These are phyloP conservation scores for Choreutis nemorana DNA, from an alignment of 2,888 invertebrate species.

Conservation along the genomic window DNA sequence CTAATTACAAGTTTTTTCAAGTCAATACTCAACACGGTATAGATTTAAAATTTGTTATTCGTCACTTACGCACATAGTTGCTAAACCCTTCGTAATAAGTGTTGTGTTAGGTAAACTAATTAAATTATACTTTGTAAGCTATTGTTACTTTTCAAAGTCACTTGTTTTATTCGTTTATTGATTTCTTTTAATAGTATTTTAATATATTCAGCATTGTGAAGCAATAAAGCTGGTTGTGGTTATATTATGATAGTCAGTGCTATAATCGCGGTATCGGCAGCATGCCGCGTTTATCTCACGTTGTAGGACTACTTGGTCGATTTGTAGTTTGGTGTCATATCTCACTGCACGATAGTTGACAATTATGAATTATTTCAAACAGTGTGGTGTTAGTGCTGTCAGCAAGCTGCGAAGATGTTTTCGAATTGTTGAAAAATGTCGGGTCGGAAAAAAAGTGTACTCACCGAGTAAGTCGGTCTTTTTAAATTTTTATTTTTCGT, in stretches of 20 bases:
- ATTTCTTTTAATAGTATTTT: constrained; percentile 20
- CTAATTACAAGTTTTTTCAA: too few species aligned
- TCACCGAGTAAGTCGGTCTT: constrained; percentile 25
- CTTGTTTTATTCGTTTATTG: too few species aligned
- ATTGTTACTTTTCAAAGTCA: too few species aligned
- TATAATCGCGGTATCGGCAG: constrained; percentile 22
- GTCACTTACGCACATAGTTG: too few species aligned
- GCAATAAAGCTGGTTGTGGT: constrained; percentile 16
- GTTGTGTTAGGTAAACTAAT: too few species aligned
- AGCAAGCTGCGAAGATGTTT: constrained; percentile 16
- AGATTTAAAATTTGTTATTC: too few species aligned
- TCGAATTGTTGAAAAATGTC: constrained; percentile 15
- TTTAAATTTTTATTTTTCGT: too few species aligned
- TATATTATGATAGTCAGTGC: constrained; percentile 25
- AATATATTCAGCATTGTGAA: constrained; percentile 21
- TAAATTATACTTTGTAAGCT: too few species aligned
- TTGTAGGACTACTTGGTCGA: constrained; percentile 6
- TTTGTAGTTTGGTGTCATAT: constrained; percentile 14
- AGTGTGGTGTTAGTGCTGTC: constrained; percentile 12
- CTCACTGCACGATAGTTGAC: constrained; percentile 17
- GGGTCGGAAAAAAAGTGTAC: constrained; percentile 16
- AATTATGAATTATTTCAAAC: constrained; percentile 18
- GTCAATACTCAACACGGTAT: too few species aligned
- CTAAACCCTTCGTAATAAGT: too few species aligned
- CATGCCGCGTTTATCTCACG: constrained; percentile 27